These are phyloP conservation scores for Beris morrisii DNA, from an alignment of 2,888 invertebrate genomes.

Conservation along the genomic window DNA sequence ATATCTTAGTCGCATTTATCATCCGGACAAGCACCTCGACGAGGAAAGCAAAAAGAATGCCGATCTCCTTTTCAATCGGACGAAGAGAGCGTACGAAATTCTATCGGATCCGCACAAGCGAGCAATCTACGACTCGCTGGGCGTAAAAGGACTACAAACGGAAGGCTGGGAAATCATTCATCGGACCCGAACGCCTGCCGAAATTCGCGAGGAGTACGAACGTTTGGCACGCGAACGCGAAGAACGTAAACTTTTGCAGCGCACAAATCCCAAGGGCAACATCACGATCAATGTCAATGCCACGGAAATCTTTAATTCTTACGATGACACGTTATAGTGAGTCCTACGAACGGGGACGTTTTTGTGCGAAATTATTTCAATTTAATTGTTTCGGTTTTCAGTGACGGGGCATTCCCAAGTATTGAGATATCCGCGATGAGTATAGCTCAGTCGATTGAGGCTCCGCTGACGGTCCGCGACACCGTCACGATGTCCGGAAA, in stretches of 20 bases:
- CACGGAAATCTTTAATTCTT: conserved; percentile 86
- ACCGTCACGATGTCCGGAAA: conserved; percentile 83
- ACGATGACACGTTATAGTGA: conserved; percentile 71
- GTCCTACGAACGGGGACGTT: conserved; percentile 5
- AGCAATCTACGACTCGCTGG: conserved; percentile 89
- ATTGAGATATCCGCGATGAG: conserved; percentile 93
- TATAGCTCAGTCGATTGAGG: conserved; percentile 90
- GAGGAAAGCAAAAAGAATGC: conserved; percentile 83
- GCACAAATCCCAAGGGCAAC: conserved; percentile 89
- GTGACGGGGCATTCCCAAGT: conserved; percentile 65
- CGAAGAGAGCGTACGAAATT: conserved; percentile 94
- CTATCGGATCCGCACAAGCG: conserved; percentile 89
- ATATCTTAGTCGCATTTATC: conserved; percentile 87
- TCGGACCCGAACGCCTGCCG: conserved; percentile 87
- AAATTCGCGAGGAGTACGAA: conserved; percentile 97
- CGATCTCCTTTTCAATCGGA: conserved; percentile 87
- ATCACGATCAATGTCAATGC: conserved; percentile 88
- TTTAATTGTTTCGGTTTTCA: conserved; percentile 39
- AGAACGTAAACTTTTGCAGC: conserved; percentile 82
- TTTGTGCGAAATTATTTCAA: conserved; percentile 48
- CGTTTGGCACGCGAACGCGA: conserved; percentile 81
- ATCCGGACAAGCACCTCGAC: conserved; percentile 94
- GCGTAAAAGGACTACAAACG: conserved; percentile 88
- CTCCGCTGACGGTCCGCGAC: conserved; percentile 83
- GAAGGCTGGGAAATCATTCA: conserved; percentile 96